Base-by-base conservation (phyloP, 2,888 invertebrate genomes). In the Andrena minutula region DNA sequence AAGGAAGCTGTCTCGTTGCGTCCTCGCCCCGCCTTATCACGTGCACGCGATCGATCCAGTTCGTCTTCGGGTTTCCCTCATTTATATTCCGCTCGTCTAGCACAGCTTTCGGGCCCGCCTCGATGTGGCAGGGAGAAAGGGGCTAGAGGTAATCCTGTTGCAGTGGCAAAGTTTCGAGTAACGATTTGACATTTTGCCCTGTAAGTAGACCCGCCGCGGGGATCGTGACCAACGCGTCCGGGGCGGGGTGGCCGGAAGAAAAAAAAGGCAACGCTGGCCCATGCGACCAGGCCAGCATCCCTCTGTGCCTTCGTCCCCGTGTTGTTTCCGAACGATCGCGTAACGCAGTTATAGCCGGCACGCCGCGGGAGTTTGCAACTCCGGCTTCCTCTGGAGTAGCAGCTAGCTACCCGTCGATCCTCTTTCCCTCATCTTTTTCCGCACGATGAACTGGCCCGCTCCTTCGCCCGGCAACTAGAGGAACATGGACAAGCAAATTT, bases 21-120 rank as follows among this genome's bases (percentile, higher is more conserved):
- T 81, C 76, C 75, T 77, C 84, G 83, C 79, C 85, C 84, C 80
- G 82, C 85, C 85, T 87, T 84, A 82, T 85, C 85, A 85, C 79
- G 85, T 75, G 80, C 83, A 41, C 71, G 72, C 82, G 84, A 87
- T 87, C 87, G 87, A 87, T 87, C 87, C 80, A 76, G 83, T 81
- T 80, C 84, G 87, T 87, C 87, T 87, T 87, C 79, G 85, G 86
- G 35, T 86, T 83, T 83, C 82, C 72, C 58, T 88, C 88, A 85
- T 88, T 88, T 88, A 85, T 88, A 88, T 88, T 88, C 87, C 81
- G 74, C 84, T 86, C 87, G 87, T 86, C 86, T 79, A 64, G 77
- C 85, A 69, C 79, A 83, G 88, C 88, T 88, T 88, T 86, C 82
- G 87, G 82, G 69, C 78, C 69, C 72, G 49, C 47, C 47, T 49